Base-by-base conservation (phyloP, 2,888 invertebrate species). In the Oligia latruncula region DNA sequence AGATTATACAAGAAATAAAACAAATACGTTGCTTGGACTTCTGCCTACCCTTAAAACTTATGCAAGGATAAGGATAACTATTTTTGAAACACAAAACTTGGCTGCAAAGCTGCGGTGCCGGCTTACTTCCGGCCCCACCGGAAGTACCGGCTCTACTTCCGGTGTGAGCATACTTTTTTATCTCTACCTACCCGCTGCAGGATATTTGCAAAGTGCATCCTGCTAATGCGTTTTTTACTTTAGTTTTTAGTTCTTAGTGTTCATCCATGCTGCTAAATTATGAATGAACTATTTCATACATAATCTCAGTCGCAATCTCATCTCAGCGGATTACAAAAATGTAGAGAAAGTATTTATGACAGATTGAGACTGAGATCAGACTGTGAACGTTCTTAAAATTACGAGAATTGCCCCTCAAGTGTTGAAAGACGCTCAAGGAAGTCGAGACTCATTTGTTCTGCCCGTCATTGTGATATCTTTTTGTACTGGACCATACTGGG, bases 141-240 rank as follows among this genome's bases (percentile, higher is more conserved):
- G 81, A 87, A 84, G 66, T 64, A 67, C 74, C 62, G 40, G 40
- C 43, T 64, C 52, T 68, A 62, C 70, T 80, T 87, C 85, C 85
- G 77, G 68, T 75, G 60, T 67, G 77, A 71, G 74, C 66, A 71
- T 67, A 77, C 40, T 87, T 80, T 85, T 87, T 84, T 87, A 74
- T 86, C 60, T 65, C 15, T 43, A 46, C 15, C 13, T 46, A 67
- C 66, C 15, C 65, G 66, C 66, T 75, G 23, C 74, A 73, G 77
- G 77, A 77, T 87, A 85, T 87, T 75, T 87, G 77, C 60, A 84
- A 80, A 87, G n/a, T 84, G 81, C 74, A 80, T 58, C 35, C 35
- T 77, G 43, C 43, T 77, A 72, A 83, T 86, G 60, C 35, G n/a
- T 65, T 72, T 78, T 75, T 71, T 55, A n/a, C 23, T 67, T 17